phyloP scores from a whole-genome alignment of 2,888 invertebrate genomes.

The Cremastinae sp. region DNA sequence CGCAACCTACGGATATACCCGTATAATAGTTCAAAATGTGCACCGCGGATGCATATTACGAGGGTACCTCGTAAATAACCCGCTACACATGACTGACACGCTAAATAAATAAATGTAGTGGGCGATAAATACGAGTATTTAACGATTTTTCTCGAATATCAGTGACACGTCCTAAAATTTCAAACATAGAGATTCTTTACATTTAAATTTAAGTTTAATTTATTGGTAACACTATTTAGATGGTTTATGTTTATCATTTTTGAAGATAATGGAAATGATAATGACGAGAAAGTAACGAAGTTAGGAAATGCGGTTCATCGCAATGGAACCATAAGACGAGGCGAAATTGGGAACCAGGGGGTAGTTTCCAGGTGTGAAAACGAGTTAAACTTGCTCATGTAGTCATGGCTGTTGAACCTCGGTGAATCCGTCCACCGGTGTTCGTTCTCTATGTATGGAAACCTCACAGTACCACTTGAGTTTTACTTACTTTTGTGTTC shows the following conservation, averaged over 20 bases:
- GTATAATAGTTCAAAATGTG: slow-evolving; percentile 45
- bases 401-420: too few species aligned
- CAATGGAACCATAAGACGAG: slow-evolving; percentile 60
- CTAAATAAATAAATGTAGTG: slow-evolving; percentile 3
- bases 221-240: too few species aligned
- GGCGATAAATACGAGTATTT: too few species aligned
- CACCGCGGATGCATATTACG: slow-evolving; percentile 31
- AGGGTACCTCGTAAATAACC: slow-evolving; percentile 33
- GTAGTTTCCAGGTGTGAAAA: slow-evolving; percentile 46
- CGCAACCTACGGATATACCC: slow-evolving; percentile 33
- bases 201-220: too few species aligned
- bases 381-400: background rate
- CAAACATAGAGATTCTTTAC: background rate
- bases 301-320: slow-evolving; percentile 5
- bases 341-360: slow-evolving; percentile 67
- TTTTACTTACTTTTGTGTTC: too few species aligned
- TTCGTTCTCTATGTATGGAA: too few species aligned
- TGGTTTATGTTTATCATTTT: background rate
- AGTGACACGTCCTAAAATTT: background rate
- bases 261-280: background rate
- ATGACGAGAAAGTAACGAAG: background rate
- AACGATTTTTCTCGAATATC: too few species aligned
- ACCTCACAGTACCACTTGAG: too few species aligned
- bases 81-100: slow-evolving; percentile 23
- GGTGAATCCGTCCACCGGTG: too few species aligned